Conservation (phyloP, 2,888 invertebrate species). For the Lordiphosa andalusiaca region DNA sequence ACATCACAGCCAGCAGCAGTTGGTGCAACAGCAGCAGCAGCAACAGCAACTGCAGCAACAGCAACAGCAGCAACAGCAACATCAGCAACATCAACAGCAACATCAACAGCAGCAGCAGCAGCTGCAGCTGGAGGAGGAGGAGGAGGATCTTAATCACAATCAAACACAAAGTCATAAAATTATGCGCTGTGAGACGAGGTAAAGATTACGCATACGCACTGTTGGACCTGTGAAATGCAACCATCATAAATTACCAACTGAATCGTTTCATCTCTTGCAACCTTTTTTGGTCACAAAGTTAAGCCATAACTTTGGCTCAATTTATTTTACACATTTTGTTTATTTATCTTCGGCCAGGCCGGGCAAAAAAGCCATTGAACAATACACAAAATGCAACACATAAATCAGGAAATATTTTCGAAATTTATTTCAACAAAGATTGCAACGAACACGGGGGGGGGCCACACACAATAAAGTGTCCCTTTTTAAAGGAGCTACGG, state of each 20-base stretch:
- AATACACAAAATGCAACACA: constrained; percentile 27
- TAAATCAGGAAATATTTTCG: constrained; percentile 63
- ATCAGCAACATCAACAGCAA: constrained; percentile 21
- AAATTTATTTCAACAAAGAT: constrained; percentile 70
- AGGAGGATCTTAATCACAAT: constrained; percentile 54
- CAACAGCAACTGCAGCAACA: constrained; percentile 27
- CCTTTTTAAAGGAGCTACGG: constrained; percentile 47
- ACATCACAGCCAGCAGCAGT: constrained; percentile 2
- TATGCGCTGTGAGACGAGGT: constrained; percentile 61
- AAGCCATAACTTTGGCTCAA: no score
- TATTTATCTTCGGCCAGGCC: no score
- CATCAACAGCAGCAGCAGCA: constrained; percentile 31
- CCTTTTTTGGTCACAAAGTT: no score
- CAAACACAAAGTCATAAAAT: constrained; percentile 42
- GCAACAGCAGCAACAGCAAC: constrained; percentile 23
- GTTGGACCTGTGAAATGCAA: no score
- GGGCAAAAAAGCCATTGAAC: no score
- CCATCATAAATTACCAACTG: no score
- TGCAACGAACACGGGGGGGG: constrained; percentile 26
- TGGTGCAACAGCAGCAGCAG: constrained; percentile 15
- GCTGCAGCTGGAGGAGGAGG: constrained; percentile 3
- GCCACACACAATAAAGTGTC: constrained; percentile 43
- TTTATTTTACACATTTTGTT: no score
- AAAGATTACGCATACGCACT: constrained; percentile 6
- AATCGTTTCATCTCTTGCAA: no score